Percentiles rank a stretch among this genome's conserved stretches.
Conservation (phyloP, 2,113 vertebrate species). For the Corythoichthys intestinalis region DNA sequence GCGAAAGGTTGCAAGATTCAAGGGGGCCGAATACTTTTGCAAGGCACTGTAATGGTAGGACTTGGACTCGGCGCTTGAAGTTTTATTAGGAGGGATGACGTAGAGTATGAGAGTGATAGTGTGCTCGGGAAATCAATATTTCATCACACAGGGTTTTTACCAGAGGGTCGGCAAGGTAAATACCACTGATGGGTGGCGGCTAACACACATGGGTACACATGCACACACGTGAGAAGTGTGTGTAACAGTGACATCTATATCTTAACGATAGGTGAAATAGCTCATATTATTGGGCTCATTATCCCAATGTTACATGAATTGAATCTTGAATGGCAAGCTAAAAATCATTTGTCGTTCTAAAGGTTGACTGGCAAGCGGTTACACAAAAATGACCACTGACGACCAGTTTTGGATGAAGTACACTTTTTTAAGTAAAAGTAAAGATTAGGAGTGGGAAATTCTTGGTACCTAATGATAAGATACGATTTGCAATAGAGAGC, state of each 20-base stretch:
- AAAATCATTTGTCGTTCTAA: constrained; percentile 16
- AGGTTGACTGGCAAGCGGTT: background rate
- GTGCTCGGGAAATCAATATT: constrained; percentile 52
- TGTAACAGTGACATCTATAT: constrained; percentile 12
- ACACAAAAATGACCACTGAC: background rate
- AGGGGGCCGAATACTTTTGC: too few species aligned
- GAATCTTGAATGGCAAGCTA: background rate
- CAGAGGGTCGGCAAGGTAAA: constrained; percentile 35
- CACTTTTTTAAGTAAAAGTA: too few species aligned
- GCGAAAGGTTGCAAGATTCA: too few species aligned
- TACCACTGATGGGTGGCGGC: constrained; percentile 42
- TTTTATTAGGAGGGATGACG: constrained; percentile 20
- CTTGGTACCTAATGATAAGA: too few species aligned
- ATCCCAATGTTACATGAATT: constrained; percentile 3
- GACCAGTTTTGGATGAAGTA: too few species aligned
- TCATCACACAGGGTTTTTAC: constrained; percentile 55
- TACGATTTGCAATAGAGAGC: too few species aligned
- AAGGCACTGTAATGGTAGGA: constrained; percentile 20
- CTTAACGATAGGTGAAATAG: constrained; percentile 40
- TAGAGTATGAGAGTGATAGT: background rate
- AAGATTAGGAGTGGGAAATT: too few species aligned
- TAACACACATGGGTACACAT: constrained; percentile 4
- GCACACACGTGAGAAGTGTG: background rate
- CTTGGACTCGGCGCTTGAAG: constrained; percentile 14
- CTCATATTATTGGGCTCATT: constrained; percentile 9